Percentiles rank a stretch among this genome's conserved stretches.
Conservation (phyloP, 2,888 invertebrate genomes). For the Nebria salina region DNA sequence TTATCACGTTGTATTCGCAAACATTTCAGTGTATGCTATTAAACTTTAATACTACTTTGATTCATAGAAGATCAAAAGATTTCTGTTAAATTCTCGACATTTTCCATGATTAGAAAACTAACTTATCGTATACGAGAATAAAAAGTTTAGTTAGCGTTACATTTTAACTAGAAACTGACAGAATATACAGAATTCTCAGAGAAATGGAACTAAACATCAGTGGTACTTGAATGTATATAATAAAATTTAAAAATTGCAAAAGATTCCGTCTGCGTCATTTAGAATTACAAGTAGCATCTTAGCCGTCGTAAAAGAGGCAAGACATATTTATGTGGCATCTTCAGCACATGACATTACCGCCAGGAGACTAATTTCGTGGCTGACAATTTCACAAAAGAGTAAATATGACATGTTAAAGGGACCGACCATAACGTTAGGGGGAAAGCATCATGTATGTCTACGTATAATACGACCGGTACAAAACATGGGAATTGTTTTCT, state of each 20-base stretch:
- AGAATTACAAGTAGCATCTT: background rate
- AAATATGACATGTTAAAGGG: conserved; percentile 20
- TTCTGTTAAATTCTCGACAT: no score
- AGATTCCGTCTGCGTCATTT: background rate
- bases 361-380: conserved; percentile 3
- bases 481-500: conserved; percentile 22
- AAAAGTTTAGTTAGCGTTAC: no score
- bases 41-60: no score
- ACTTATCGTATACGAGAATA: no score
- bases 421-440: background rate
- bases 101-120: no score
- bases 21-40: no score
- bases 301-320: background rate
- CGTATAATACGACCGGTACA: background rate
- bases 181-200: no score
- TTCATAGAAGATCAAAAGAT: no score
- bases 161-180: no score
- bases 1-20: no score
- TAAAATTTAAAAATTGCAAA: background rate
- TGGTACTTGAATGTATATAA: background rate
- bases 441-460: background rate
- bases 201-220: no score
- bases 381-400: conserved; percentile 13
- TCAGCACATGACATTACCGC: conserved; percentile 2
- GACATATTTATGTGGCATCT: background rate